Evolutionary conservation across 2,113 vertebrate species (phyloP).

Genomic region (Neofelis nebulosa): DNA sequence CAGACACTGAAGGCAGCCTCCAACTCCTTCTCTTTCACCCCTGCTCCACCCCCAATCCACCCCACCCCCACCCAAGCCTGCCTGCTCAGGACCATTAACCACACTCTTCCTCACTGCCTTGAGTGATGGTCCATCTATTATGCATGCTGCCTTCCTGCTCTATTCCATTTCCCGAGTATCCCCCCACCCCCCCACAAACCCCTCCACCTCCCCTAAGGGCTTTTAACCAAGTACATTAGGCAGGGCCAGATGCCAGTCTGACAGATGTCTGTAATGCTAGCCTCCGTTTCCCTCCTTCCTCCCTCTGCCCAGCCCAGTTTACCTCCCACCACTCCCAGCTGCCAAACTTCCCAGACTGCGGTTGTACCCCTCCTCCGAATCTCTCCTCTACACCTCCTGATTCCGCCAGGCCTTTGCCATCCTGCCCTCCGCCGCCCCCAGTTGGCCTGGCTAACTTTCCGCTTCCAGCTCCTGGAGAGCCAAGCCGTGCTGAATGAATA

Average conservation of each 20-base stretch:
- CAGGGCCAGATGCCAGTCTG: constrained; percentile 79
- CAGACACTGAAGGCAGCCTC: not conserved
- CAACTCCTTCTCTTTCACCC: not conserved
- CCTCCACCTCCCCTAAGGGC: constrained; percentile 60
- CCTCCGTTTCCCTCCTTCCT: constrained; percentile 70
- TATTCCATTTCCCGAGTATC: constrained; percentile 60
- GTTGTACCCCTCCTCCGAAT: not conserved
- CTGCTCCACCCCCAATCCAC: not conserved
- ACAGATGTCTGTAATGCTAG: constrained; percentile 71
- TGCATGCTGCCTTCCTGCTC: constrained; percentile 78
- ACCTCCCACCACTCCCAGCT: constrained; percentile 60
- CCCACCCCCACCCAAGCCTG: not conserved
- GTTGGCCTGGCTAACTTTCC: constrained; percentile 59
- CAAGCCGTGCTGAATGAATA: constrained; percentile 59
- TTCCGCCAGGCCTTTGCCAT: not conserved
- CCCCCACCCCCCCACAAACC: not conserved
- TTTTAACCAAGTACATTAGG: constrained; percentile 81
- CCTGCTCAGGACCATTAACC: constrained; percentile 58
- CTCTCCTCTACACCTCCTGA: not conserved
- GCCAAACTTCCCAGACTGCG: constrained; percentile 48
- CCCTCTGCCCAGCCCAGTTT: constrained; percentile 1
- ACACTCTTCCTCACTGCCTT: constrained; percentile 8
- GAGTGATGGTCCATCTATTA: constrained; percentile 76
- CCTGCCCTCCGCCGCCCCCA: not conserved
- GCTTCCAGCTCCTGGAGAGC: constrained; percentile 54